Base-by-base conservation (phyloP, 2,797 vertebrate species). In the Malurus splendens region DNA sequence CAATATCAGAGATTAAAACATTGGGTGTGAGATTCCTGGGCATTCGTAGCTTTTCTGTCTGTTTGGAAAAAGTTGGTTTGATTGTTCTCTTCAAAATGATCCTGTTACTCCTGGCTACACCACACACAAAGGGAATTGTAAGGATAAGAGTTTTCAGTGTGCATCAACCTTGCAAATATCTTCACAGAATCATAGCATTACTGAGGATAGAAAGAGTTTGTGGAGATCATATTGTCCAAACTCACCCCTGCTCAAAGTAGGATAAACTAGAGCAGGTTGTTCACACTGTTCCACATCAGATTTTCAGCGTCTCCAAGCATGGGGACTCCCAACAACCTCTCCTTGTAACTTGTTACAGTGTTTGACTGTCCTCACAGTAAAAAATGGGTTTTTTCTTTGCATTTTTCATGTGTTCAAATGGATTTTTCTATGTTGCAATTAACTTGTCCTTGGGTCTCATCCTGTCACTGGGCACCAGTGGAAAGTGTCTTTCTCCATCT, bases 271-370 rank as follows among this genome's bases (percentile, higher is more conserved):
- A 62, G 14, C 20, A 85, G 33, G 24, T 64, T 64, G 39, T 57
- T 81, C n/a, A 62, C 0, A 0, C n/a, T n/a, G 12, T 36, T 44
- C 38, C 27, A 2, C 12, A 22, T 74, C 15, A 67, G 24, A 44
- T 79, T 66, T 59, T 62, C 18, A 27, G 39, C 41, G 32, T 30
- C 50, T 77, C 20, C n/a, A 60, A 76, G 28, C 41, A 30, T 28
- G 9, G 14, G 36, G 7, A 51, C 17, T 44, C 27, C 38, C 57
- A 60, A 15, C 12, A 78, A 36, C 17, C 14, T 48, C 20, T 82
- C 15, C 73, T 81, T 51, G 30, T 10, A 42, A 52, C 30, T 52
- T 41, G 6, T 48, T 79, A 41, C 47, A 52, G n/a, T 77, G 33
- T 54, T 74, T 42, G 19, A 42, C 22, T 59, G 64, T 51, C 45